These are phyloP conservation scores for Trematomus loennbergii DNA, from an alignment of 2,113 vertebrate genomes.

Conservation along the genomic window DNA sequence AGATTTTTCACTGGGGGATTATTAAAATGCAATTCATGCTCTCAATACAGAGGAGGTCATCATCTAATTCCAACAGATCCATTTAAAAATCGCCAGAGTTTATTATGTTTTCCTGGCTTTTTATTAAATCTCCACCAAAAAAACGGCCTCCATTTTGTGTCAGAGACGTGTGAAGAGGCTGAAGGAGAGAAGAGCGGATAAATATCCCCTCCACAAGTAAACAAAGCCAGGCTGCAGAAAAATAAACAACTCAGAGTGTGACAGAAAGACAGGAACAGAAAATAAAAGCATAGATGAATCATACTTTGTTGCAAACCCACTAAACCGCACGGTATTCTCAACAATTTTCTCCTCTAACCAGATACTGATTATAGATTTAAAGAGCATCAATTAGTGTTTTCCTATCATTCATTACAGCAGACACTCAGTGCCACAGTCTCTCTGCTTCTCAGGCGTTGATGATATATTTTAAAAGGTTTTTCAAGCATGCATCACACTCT, in stretches of 20 bases:
- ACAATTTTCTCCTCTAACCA: slow-evolving; percentile 9
- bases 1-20: slow-evolving; percentile 10
- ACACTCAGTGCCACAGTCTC: slow-evolving; percentile 1
- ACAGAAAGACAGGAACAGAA: slow-evolving; percentile 10
- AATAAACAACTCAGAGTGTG: slow-evolving; percentile 15
- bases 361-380: slow-evolving; percentile 40
- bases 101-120: not conserved
- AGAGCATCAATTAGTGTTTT: slow-evolving; percentile 32
- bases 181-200: slow-evolving; percentile 4
- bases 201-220: slow-evolving; percentile 39
- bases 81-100: not conserved
- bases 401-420: slow-evolving; percentile 33
- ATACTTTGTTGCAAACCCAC: slow-evolving; percentile 27
- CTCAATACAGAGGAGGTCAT: not conserved
- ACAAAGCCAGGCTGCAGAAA: slow-evolving; percentile 35
- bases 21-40: not conserved
- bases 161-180: not conserved
- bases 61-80: not conserved
- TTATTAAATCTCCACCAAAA: not conserved
- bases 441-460: not conserved
- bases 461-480: slow-evolving; percentile 26
- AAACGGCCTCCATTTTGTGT: slow-evolving; percentile 65
- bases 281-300: slow-evolving; percentile 17
- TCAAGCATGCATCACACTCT: not conserved
- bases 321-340: slow-evolving; percentile 33